A percentile compares a stretch with the other conserved stretches of the same genome.
These are phyloP conservation scores for Saccostrea cuccullata DNA, from an alignment of 1,140 invertebrate species.

Conservation along the genomic window DNA sequence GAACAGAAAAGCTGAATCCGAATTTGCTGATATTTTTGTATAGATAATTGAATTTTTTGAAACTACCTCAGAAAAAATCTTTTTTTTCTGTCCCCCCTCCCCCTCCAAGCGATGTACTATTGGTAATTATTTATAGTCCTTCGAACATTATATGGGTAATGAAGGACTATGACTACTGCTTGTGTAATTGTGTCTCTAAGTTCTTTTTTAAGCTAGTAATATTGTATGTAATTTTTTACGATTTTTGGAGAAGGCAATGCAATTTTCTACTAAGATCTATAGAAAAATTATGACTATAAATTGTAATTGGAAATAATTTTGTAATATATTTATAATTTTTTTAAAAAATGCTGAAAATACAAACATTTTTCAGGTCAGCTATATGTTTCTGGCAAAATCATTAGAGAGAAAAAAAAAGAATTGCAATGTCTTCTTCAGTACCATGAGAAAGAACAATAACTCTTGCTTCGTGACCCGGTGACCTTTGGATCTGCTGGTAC, in stretches of 20 bases:
- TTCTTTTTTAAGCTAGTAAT: conserved; percentile 15
- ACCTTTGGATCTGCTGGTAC: conserved; percentile 20
- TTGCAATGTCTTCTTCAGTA: conserved; percentile 15
- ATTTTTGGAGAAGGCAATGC: conserved; percentile 9
- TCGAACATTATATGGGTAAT: background rate
- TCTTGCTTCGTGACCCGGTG: conserved; percentile 18
- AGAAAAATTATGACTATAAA: no score
- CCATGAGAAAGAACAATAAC: conserved; percentile 19
- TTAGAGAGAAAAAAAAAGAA: background rate
- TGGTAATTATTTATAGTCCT: conserved; percentile 5
- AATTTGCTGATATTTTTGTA: conserved; percentile 23
- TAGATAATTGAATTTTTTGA: background rate
- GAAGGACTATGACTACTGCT: background rate
- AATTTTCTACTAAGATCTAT: background rate
- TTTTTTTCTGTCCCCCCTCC: background rate
- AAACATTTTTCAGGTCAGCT: no score
- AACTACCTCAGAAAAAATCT: conserved; percentile 29
- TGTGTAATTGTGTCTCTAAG: conserved; percentile 1
- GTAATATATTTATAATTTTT: background rate
- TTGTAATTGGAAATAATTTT: no score
- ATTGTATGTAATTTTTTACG: background rate
- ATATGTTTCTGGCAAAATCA: background rate
- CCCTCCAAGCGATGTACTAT: background rate
- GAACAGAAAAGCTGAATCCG: background rate
- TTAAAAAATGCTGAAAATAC: background rate